Evolutionary conservation across 2,113 vertebrate species (phyloP).

Genomic region (Isurus oxyrinchus): DNA sequence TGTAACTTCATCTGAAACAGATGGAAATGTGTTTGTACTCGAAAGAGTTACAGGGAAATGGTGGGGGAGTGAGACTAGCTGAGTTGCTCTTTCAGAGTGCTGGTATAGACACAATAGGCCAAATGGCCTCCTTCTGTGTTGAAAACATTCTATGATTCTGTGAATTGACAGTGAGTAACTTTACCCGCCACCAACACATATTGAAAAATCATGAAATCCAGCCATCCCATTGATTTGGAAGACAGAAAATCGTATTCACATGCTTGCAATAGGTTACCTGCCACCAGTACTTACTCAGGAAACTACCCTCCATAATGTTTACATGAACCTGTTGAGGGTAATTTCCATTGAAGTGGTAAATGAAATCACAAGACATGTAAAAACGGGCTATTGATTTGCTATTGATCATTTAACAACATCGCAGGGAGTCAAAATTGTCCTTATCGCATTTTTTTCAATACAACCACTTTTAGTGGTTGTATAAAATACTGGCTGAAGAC

Average conservation of each 20-base stretch:
- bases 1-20: no score
- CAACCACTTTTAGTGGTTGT: neutral
- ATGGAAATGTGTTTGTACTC: no score
- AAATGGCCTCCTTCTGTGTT: no score
- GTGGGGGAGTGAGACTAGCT: no score
- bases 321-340: neutral
- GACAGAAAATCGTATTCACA: neutral
- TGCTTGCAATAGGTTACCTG: neutral
- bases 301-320: neutral
- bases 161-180: neutral
- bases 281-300: neutral
- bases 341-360: neutral
- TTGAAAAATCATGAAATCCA: neutral
- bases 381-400: neutral
- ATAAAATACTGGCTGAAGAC: neutral
- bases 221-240: neutral
- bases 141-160: neutral
- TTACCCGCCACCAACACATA: neutral
- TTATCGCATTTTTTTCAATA: neutral
- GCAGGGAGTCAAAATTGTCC: neutral
- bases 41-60: no score
- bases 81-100: no score
- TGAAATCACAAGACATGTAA: neutral
- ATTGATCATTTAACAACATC: neutral
- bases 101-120: no score